These are phyloP conservation scores for Furcifer pardalis DNA, from an alignment of 2,797 vertebrate genomes.

Conservation along the genomic window DNA sequence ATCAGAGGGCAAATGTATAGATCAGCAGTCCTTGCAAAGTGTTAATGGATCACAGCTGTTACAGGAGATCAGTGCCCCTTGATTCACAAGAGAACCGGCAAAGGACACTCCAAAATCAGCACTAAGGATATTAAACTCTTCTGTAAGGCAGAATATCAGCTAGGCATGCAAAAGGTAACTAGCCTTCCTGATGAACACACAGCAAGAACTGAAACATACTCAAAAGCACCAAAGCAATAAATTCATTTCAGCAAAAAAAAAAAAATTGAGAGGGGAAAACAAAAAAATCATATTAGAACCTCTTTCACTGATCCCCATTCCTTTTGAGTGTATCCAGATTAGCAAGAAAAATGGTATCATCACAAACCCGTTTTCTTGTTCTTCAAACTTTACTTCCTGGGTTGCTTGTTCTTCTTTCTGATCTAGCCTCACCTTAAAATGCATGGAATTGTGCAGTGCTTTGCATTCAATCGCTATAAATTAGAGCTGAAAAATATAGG, in stretches of 20 bases:
- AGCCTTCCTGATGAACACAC: background rate
- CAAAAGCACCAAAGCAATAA: background rate
- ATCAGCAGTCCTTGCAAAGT: slow-evolving; percentile 13
- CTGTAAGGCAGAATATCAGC: background rate
- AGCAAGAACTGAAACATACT: background rate
- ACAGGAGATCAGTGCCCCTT: background rate
- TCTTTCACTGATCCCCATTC: background rate
- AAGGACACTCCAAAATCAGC: background rate
- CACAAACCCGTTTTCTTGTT: background rate
- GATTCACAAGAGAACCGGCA: slow-evolving; percentile 8
- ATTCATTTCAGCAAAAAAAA: background rate
- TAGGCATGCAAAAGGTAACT: background rate
- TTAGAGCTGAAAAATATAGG: background rate
- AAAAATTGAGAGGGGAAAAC: too few species aligned
- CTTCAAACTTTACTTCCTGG: background rate
- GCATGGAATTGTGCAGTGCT: background rate
- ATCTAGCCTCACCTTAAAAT: background rate
- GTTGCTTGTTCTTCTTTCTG: too few species aligned
- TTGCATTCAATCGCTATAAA: background rate
- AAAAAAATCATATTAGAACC: background rate
- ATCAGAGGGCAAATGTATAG: slow-evolving; percentile 28
- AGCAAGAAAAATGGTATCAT: too few species aligned
- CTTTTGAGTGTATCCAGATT: background rate
- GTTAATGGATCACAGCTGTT: slow-evolving; percentile 12
- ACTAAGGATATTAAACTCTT: background rate